phyloP scores from a whole-genome alignment of 2,797 vertebrate genomes.

The Syngnathus rostellatus region DNA sequence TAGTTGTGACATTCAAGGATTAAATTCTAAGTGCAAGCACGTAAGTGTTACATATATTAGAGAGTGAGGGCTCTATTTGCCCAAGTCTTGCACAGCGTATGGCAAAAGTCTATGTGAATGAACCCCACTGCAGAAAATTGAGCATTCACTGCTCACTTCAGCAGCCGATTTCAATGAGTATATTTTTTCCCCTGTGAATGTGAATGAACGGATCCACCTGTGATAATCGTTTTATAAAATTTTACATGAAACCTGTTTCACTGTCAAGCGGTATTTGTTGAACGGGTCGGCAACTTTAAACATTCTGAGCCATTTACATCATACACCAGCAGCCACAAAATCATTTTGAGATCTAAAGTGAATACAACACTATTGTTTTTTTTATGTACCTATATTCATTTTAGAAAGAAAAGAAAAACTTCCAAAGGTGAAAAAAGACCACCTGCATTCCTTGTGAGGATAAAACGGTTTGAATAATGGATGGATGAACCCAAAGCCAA shows the following conservation, averaged over 20 bases:
- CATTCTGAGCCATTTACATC: too few relatives aligned
- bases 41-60: constrained; percentile 35
- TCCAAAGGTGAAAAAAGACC: too few relatives aligned
- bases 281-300: too few relatives aligned
- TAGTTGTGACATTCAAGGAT: constrained; percentile 18
- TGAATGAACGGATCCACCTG: constrained; percentile 53
- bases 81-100: neutral
- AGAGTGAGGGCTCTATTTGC: constrained; percentile 23
- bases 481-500: too few relatives aligned
- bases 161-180: constrained; percentile 7
- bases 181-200: constrained; percentile 49
- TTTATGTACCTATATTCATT: constrained; percentile 16
- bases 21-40: constrained; percentile 16
- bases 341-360: too few relatives aligned
- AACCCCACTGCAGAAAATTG: too few relatives aligned
- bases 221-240: constrained; percentile 60
- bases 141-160: neutral
- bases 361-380: neutral
- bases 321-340: too few relatives aligned
- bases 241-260: constrained; percentile 50
- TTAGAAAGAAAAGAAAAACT: neutral
- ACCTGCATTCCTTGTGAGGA: too few relatives aligned
- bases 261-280: neutral
- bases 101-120: too few relatives aligned
- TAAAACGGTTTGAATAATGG: too few relatives aligned